Conservation (phyloP, 1,140 invertebrate species). For the Brachionus paranguensis region DNA sequence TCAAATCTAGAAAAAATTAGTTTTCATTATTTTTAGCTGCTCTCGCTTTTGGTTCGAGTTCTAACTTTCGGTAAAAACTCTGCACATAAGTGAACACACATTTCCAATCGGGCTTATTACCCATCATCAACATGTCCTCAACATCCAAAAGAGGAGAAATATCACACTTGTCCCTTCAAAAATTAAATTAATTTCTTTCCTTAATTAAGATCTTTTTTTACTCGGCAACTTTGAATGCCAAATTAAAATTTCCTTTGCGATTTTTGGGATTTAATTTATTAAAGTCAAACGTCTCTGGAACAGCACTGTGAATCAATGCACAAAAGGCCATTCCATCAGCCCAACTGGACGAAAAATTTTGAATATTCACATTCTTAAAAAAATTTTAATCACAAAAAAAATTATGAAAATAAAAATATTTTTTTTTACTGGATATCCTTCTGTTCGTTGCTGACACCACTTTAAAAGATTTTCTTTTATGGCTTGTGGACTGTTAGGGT, state of each 20-base stretch:
- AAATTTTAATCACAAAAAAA: background rate
- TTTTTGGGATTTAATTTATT: conserved; percentile 74
- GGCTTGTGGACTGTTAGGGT: background rate
- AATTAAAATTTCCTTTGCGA: conserved; percentile 83
- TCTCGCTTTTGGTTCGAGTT: conserved; percentile 21
- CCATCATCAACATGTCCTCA: conserved; percentile 40
- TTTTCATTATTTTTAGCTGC: conserved; percentile 17
- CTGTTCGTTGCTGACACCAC: conserved; percentile 22
- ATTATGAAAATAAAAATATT: background rate
- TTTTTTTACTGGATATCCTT: conserved; percentile 34
- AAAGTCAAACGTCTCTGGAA: conserved; percentile 91
- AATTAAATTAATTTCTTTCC: background rate
- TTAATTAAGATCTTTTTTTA: conserved; percentile 54
- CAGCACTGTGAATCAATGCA: conserved; percentile 89
- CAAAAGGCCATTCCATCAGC: conserved; percentile 91
- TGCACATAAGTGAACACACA: conserved; percentile 99
- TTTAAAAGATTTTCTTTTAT: conserved; percentile 35
- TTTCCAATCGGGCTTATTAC: conserved; percentile 83
- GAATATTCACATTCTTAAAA: conserved; percentile 79
- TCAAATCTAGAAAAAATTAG: background rate
- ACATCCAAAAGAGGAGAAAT: conserved; percentile 33
- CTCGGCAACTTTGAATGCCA: conserved; percentile 94
- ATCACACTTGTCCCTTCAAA: conserved; percentile 23
- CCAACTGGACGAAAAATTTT: conserved; percentile 94
- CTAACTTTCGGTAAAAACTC: conserved; percentile 66